Conservation (phyloP, 2,113 vertebrate species). For the Labeo catla region DNA sequence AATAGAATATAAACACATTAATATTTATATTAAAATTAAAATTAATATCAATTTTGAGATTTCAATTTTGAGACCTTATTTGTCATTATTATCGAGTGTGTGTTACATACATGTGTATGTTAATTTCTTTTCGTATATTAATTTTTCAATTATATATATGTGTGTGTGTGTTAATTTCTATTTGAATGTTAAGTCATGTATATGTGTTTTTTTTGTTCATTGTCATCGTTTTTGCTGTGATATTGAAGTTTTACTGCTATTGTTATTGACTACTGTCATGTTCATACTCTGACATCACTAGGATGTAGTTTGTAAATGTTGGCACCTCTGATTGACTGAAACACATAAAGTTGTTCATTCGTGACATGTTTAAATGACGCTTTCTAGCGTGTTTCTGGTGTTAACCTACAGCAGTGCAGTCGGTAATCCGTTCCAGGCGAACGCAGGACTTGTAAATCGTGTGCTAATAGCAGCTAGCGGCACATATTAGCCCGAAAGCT, state of each 20-base stretch:
- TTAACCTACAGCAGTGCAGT: background rate
- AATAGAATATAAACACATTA: too few species aligned
- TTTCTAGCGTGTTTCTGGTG: background rate
- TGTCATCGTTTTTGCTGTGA: background rate
- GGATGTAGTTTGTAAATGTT: background rate
- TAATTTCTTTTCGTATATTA: too few species aligned
- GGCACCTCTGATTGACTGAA: background rate
- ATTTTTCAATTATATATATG: too few species aligned
- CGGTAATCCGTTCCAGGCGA: background rate
- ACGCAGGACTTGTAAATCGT: slow-evolving; percentile 12
- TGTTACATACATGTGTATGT: too few species aligned
- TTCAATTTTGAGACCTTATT: too few species aligned
- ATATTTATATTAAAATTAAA: too few species aligned
- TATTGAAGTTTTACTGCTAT: background rate
- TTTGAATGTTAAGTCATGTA: too few species aligned
- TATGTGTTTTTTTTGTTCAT: too few species aligned
- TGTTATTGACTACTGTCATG: background rate
- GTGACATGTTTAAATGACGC: background rate
- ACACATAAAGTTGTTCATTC: background rate
- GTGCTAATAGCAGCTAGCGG: slow-evolving; percentile 23
- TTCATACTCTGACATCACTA: background rate
- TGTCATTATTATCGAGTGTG: too few species aligned
- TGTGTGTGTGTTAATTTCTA: too few species aligned
- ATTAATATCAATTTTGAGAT: too few species aligned
- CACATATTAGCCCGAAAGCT: slow-evolving; percentile 51